Percentiles rank a stretch among this genome's conserved stretches.
These are phyloP conservation scores for Perodicticus potto DNA, from an alignment of 2,797 vertebrate species.

Conservation along the genomic window DNA sequence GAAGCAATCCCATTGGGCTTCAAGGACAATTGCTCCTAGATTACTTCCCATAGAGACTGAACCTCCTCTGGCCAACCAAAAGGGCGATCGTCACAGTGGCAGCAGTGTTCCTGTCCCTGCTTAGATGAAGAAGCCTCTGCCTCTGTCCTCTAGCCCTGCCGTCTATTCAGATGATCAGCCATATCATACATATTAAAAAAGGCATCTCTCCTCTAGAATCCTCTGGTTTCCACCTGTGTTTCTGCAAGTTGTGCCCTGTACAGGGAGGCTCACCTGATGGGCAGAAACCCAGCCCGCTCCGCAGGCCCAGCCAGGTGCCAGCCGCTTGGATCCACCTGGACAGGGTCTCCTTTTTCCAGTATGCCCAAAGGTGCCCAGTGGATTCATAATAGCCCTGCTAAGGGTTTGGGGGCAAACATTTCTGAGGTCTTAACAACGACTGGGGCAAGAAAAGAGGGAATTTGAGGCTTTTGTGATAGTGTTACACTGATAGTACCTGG, in stretches of 20 bases:
- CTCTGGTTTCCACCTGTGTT: background rate
- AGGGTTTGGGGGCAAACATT: background rate
- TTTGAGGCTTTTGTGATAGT: background rate
- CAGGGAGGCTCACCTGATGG: background rate
- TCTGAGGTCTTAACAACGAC: background rate
- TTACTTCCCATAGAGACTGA: background rate
- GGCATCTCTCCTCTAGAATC: background rate
- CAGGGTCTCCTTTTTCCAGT: background rate
- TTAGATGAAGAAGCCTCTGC: fast-evolving
- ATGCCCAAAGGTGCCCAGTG: background rate
- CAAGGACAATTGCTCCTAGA: background rate
- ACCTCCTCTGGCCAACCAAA: background rate
- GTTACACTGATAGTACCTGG: background rate
- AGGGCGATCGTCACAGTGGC: fast-evolving
- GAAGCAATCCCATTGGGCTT: background rate
- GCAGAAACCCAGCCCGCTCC: background rate
- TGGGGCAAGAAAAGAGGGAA: background rate
- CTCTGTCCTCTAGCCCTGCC: background rate
- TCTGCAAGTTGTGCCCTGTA: background rate
- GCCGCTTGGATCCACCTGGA: background rate
- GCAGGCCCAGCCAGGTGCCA: background rate
- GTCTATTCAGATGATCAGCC: background rate
- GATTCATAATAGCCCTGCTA: background rate
- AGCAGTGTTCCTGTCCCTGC: fast-evolving
- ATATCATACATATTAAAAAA: background rate